These are phyloP conservation scores for Hemibagrus wyckioides DNA, from an alignment of 2,113 vertebrate genomes.

Conservation along the genomic window DNA sequence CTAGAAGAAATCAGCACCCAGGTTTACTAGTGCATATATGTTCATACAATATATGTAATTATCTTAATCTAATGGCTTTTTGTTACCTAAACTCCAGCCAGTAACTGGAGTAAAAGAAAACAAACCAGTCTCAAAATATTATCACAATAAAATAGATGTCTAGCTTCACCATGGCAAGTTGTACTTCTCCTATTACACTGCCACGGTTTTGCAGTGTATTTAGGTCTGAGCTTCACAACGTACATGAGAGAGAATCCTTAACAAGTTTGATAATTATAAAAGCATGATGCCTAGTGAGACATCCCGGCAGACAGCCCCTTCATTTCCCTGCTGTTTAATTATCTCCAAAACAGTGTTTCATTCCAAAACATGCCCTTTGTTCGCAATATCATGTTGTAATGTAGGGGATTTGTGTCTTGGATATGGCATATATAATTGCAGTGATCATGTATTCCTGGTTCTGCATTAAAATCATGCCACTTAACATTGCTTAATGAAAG, in stretches of 20 bases:
- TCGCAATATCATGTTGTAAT: background rate
- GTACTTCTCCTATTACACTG: background rate
- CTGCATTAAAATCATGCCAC: background rate
- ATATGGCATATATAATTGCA: background rate
- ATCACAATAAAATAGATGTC: constrained; percentile 10
- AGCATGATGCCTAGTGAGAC: constrained; percentile 5
- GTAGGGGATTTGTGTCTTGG: constrained; percentile 14
- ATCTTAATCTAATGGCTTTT: background rate
- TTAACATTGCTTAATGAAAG: constrained; percentile 10
- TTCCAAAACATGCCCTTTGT: constrained; percentile 18
- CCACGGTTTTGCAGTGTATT: constrained; percentile 8
- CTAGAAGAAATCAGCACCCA: background rate
- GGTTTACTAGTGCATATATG: background rate
- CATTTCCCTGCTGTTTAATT: constrained; percentile 27
- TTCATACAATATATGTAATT: background rate
- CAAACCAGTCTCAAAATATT: background rate
- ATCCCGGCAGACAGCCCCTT: background rate
- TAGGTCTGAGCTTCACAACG: constrained; percentile 2
- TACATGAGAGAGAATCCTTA: constrained; percentile 47
- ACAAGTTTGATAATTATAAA: constrained; percentile 41
- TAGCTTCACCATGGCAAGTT: background rate
- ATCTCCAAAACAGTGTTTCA: constrained; percentile 18
- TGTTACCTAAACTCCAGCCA: too few relatives aligned
- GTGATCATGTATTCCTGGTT: background rate
- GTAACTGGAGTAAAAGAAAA: constrained; percentile 9